These are phyloP conservation scores for Engraulis encrasicolus DNA, from an alignment of 2,113 vertebrate genomes.

Conservation along the genomic window DNA sequence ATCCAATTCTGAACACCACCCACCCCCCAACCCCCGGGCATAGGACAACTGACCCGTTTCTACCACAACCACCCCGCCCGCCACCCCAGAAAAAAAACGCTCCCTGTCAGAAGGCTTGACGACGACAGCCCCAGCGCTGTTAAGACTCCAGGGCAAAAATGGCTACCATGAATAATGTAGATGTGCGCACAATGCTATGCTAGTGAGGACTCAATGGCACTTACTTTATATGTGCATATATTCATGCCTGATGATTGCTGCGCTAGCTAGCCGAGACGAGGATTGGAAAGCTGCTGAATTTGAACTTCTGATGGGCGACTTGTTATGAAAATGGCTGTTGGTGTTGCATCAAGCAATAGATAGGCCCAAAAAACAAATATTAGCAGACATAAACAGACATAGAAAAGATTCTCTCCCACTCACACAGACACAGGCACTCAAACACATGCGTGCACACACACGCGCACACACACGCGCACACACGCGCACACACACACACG, in stretches of 20 bases:
- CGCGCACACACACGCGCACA: too few relatives aligned
- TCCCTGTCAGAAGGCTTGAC: too few relatives aligned
- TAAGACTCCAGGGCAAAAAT: constrained; percentile 3
- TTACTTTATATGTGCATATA: constrained; percentile 44
- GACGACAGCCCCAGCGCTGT: neutral
- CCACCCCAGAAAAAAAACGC: too few relatives aligned
- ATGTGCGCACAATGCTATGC: constrained; percentile 32
- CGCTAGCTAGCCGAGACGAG: too few relatives aligned
- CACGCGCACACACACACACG: too few relatives aligned
- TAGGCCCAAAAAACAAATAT: too few relatives aligned
- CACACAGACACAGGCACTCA: neutral
- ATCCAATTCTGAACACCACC: too few relatives aligned
- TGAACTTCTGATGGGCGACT: constrained; percentile 30
- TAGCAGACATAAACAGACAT: neutral
- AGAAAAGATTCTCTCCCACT: neutral
- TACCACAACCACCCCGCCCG: too few relatives aligned
- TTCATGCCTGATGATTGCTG: constrained; percentile 22
- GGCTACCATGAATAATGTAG: constrained; percentile 32
- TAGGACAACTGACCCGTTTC: too few relatives aligned
- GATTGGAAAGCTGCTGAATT: constrained; percentile 22
- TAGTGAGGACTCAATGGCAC: constrained; percentile 34
- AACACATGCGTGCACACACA: too few relatives aligned
- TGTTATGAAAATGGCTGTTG: neutral
- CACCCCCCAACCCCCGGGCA: too few relatives aligned
- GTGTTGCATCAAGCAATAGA: neutral